A percentile compares a stretch with the other conserved stretches of the same genome.
Conservation (phyloP, 2,797 vertebrate species). For the Sebastes itinus region DNA sequence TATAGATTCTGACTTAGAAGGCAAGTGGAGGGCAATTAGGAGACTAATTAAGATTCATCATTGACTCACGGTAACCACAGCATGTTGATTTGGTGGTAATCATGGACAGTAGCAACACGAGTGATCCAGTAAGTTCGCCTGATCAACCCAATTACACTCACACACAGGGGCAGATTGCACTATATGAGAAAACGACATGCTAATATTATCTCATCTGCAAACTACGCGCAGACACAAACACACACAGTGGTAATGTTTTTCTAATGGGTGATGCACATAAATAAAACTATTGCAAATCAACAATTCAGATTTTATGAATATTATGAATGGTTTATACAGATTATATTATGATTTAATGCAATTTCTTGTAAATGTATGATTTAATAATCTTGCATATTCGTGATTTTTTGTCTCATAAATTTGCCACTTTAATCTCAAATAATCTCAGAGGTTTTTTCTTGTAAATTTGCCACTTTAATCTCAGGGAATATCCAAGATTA, state of each 20-base stretch:
- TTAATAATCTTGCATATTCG: too few species aligned
- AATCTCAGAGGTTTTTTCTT: too few species aligned
- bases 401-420: too few species aligned
- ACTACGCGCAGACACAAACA: background rate
- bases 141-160: slow-evolving; percentile 51
- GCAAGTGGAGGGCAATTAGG: slow-evolving; percentile 42
- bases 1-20: slow-evolving; percentile 17
- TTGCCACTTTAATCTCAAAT: too few species aligned
- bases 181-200: slow-evolving; percentile 6
- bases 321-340: background rate
- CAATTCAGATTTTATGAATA: background rate
- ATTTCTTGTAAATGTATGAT: too few species aligned
- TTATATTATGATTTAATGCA: background rate
- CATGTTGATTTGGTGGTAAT: slow-evolving; percentile 55
- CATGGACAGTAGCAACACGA: slow-evolving; percentile 35
- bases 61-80: slow-evolving; percentile 34
- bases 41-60: slow-evolving; percentile 52
- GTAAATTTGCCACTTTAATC: too few species aligned
- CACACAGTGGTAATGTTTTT: background rate
- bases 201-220: slow-evolving; percentile 1
- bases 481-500: too few species aligned
- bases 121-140: slow-evolving; percentile 24
- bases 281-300: background rate
- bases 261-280: background rate
- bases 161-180: slow-evolving; percentile 17